Evolutionary conservation across 2,888 invertebrate species (phyloP), one percentile per base, ranked within the genome.

Genomic region (Leptinotarsa peninsularis): DNA sequence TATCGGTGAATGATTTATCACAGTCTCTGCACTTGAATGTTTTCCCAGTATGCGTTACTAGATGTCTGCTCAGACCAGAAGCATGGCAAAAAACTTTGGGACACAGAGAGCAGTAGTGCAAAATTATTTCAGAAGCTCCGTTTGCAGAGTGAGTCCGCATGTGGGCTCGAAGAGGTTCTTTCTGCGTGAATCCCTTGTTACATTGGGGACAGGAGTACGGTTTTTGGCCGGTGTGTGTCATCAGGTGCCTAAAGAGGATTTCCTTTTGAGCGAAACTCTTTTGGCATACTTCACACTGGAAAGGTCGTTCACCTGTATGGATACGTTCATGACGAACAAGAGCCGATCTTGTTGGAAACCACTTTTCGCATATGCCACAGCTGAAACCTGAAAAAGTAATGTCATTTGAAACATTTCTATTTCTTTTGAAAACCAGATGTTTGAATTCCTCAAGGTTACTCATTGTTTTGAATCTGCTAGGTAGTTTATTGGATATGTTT

Each of bases 181-280:
- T 93, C 86, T 94, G 94, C 0, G 94, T 93, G 87, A 94, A 95
- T 27, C 80, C 91, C 84, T 92, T 93, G 0, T 90, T 89, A 83
- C 95, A 95, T 78, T 88, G 87, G 0, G 89, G 86, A 84, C 95
- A 95, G 79, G 90, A 89, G 88, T 92, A 92, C 13, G 94, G 94
- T 76, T 93, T 93, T 70, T 90, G 89, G 33, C 91, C 91, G 0
- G 91, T 90, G 78, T 91, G 91, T 0, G 89, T 90, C 85, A 92
- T 90, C 83, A 90, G 86, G 85, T 94, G 94, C 49, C 81, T 77
- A 78, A 89, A 90, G 67, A 93, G 89, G 80, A 94, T 93, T 85
- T 93, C 93, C 73, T 92, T 92, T 87, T 95, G 95, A n/a, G 93
- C 91, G 86, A 95, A 95, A 68, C 91, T 91, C 77, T 91, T 90